Base-by-base conservation (phyloP, 2,113 vertebrate species). In the Narcine bancroftii region DNA sequence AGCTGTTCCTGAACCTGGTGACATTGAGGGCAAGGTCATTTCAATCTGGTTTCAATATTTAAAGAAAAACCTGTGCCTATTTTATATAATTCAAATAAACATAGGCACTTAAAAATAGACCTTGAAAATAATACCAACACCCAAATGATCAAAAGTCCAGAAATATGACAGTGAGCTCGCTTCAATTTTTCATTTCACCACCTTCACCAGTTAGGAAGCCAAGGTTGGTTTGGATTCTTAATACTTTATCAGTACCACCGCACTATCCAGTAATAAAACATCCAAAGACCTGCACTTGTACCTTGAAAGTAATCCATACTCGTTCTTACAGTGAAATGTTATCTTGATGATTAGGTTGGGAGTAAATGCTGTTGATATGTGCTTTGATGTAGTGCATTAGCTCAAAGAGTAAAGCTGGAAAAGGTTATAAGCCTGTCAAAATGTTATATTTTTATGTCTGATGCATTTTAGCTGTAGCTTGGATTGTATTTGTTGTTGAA, bases 381-480 rank as follows among this genome's bases (percentile, higher is more conserved):
- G 53, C 81, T 60, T 87, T 60, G 56, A 47, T 79, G 42, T 24
- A 24, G 33, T 60, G 50, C 50, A 60, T n/a, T 85, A 36, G 60
- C 33, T 60, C 81, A 87, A 60, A 85, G n/a, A 87, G 81, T 6
- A n/a, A 19, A 60, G 50, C 81, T 60, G 81, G 33, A 87, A 87
- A 87, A 87, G n/a, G 72, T 75, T 39, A 39, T 13, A 75, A 56
- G 53, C 53, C 36, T 87, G 81, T 87, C 81, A 87, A 36, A 36
- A 21, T 60, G n/a, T n/a, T 60, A 60, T n/a, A 36, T 87, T 87
- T 87, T 87, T 36, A 87, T 60, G 56, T 53, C 53, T 87, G 53
- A 87, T 60, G n/a, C 17, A 60, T 87, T 87, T 87, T 87, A 87
- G 47, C 33, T 36, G n/a, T 60, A 36, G 81, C 21, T 87, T 87